Conservation (phyloP, 64 coral and sea anemone species). For the Montipora foliosa region DNA sequence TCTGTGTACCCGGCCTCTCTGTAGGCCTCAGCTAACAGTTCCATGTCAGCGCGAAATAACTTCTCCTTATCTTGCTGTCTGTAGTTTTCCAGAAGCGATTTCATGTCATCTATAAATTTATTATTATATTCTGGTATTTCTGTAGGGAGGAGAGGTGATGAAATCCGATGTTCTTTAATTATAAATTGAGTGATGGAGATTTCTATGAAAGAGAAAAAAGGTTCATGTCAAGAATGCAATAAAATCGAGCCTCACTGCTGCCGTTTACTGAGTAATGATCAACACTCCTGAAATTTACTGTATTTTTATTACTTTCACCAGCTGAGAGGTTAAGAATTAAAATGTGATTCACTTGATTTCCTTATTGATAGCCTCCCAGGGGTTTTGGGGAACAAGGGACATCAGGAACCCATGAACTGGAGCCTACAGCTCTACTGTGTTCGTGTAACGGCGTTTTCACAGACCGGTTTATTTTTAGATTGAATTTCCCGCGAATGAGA, state of each 20-base stretch:
- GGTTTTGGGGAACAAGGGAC: too few species aligned
- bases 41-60: slow-evolving; percentile 66
- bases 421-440: too few species aligned
- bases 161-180: slow-evolving; percentile 61
- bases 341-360: too few species aligned
- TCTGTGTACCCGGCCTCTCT: slow-evolving; percentile 71
- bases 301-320: neutral
- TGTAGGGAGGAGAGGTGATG: slow-evolving; percentile 21
- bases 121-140: slow-evolving; percentile 69
- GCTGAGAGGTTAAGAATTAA: neutral
- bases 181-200: slow-evolving; percentile 75
- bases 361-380: too few species aligned
- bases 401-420: too few species aligned
- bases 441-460: too few species aligned
- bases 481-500: too few species aligned
- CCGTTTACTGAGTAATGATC: too few species aligned
- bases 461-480: too few species aligned
- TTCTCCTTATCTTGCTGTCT: slow-evolving; percentile 58
- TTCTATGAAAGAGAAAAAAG: slow-evolving; percentile 51
- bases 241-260: too few species aligned
- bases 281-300: too few species aligned
- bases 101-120: slow-evolving; percentile 72
- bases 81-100: slow-evolving; percentile 72
- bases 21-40: slow-evolving; percentile 75
- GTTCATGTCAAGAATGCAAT: neutral